A percentile compares a stretch with the other conserved stretches of the same genome.
Conservation (phyloP, 2,888 invertebrate genomes). For the Pachycephus smyrnensis region DNA sequence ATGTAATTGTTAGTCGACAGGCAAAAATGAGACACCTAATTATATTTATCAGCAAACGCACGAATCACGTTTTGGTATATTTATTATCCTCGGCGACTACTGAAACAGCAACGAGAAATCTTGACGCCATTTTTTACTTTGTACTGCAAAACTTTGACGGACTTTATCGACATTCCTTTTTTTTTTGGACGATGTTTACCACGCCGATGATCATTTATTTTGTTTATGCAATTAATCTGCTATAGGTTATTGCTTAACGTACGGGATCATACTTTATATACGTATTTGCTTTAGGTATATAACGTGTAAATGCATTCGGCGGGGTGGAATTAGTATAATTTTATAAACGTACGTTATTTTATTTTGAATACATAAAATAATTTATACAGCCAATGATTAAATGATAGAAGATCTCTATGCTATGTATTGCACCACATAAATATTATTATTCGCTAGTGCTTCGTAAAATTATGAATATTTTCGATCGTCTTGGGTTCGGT, state of each 20-base stretch:
- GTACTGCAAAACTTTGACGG: neutral
- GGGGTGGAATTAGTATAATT: neutral
- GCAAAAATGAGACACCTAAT: neutral
- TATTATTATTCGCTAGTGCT: constrained; percentile 1
- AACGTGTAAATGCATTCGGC: too few relatives aligned
- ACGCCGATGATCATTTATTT: neutral
- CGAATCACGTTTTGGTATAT: neutral
- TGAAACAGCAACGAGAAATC: neutral
- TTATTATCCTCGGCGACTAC: neutral
- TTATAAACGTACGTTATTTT: constrained; percentile 36
- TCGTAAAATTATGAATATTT: neutral
- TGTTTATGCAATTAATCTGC: neutral
- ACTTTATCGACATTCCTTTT: neutral
- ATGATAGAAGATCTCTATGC: constrained; percentile 38
- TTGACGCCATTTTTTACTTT: neutral
- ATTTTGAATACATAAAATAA: constrained; percentile 55
- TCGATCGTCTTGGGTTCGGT: neutral
- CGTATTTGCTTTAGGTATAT: too few relatives aligned
- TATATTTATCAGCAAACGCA: neutral
- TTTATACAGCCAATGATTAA: constrained; percentile 51
- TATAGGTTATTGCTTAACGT: neutral
- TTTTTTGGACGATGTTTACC: neutral
- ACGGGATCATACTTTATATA: too few relatives aligned
- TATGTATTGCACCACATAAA: constrained; percentile 42
- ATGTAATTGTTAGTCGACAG: neutral